Percentiles rank a stretch among this genome's conserved stretches.
These are phyloP conservation scores for Chanos chanos DNA, from an alignment of 2,797 vertebrate species.

Conservation along the genomic window DNA sequence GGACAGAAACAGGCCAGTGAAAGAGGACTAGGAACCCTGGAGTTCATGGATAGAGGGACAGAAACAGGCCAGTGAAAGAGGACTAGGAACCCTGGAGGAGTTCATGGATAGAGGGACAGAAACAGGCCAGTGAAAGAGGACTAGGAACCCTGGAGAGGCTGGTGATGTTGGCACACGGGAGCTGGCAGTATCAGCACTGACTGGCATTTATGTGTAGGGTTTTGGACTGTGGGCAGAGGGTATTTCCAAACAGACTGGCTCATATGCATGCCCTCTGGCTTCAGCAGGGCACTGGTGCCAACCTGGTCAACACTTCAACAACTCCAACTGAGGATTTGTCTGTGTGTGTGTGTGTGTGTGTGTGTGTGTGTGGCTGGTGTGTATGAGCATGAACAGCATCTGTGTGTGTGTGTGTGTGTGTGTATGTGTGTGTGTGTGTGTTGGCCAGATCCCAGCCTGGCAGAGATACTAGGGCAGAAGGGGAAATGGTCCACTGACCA, in stretches of 20 bases:
- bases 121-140: neutral
- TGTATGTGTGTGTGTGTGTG: neutral
- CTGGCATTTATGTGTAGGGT: neutral
- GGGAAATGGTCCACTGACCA: slow-evolving; percentile 16
- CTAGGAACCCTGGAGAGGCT: too few relatives aligned
- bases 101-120: neutral
- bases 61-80: too few relatives aligned
- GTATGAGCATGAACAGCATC: neutral
- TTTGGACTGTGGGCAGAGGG: slow-evolving; percentile 3
- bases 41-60: too few relatives aligned
- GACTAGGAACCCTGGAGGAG: too few relatives aligned
- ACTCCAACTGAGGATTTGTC: neutral
- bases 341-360: slow-evolving; percentile 8
- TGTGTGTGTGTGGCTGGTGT: neutral
- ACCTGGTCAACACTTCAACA: neutral
- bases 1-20: too few relatives aligned
- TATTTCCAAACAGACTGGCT: slow-evolving; percentile 7
- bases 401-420: slow-evolving; percentile 8
- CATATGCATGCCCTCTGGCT: slow-evolving; percentile 3
- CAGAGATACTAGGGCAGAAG: slow-evolving; percentile 1
- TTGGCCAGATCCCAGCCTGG: neutral
- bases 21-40: too few relatives aligned
- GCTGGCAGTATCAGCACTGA: too few relatives aligned
- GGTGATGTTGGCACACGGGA: too few relatives aligned
- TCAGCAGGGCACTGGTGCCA: neutral